Evolutionary conservation across 2,888 invertebrate genomes (phyloP).

Genomic region (Spilosoma lubricipeda): DNA sequence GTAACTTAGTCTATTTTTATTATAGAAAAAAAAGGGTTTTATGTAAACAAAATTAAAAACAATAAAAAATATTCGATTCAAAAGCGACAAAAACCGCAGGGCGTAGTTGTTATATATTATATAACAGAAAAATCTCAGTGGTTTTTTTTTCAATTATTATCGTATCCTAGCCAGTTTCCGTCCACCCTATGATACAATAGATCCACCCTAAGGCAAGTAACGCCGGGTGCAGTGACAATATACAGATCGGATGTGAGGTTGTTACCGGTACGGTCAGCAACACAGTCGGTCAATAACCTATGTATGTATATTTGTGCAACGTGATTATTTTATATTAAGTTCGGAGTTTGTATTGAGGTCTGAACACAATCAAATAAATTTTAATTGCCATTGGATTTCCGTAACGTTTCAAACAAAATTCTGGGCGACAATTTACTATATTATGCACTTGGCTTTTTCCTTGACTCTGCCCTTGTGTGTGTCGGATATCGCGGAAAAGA

Average conservation of each 20-base stretch:
- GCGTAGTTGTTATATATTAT: background rate
- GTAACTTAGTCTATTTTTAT: too few relatives aligned
- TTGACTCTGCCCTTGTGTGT: too few relatives aligned
- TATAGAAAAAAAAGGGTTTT: too few relatives aligned
- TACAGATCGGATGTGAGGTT: constrained; percentile 7
- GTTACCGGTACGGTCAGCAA: constrained; percentile 14
- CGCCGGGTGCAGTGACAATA: constrained; percentile 8
- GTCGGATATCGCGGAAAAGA: too few relatives aligned
- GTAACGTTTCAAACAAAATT: background rate
- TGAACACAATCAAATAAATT: background rate
- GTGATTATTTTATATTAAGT: constrained; percentile 2
- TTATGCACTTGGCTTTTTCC: too few relatives aligned
- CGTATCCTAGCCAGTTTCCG: background rate
- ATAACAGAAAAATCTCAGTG: background rate
- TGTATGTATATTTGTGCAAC: constrained; percentile 3
- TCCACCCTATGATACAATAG: background rate
- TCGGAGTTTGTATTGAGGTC: background rate
- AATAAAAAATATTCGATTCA: too few relatives aligned
- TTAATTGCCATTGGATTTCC: background rate
- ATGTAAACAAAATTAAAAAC: too few relatives aligned
- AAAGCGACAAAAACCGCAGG: too few relatives aligned
- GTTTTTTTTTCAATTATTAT: background rate
- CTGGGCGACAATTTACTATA: background rate
- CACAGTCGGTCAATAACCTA: background rate
- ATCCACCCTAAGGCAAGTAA: background rate